Evolutionary conservation across 2,888 invertebrate species (phyloP).

Genomic region (Hanleya hanleyi): DNA sequence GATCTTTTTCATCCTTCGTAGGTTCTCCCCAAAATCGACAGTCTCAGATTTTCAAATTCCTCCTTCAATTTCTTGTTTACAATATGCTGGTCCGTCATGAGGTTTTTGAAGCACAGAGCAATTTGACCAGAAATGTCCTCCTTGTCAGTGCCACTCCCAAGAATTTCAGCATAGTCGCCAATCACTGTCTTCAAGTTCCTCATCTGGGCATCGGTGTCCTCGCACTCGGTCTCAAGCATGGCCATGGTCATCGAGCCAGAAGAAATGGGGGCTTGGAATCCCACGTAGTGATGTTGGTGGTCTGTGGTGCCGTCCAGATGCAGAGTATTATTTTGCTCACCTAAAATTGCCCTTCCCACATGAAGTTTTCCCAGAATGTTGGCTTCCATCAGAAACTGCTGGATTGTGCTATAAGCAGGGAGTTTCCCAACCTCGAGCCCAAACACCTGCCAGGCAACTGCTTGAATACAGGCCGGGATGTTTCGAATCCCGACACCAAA

Average conservation of each 20-base stretch:
- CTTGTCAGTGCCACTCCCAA: not conserved
- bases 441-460: not conserved
- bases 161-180: not conserved
- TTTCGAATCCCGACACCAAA: not conserved
- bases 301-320: not conserved
- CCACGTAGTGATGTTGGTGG: not conserved
- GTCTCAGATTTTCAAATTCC: not conserved
- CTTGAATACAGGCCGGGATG: not conserved
- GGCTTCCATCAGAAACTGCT: not conserved
- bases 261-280: not conserved
- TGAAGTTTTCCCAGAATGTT: not conserved
- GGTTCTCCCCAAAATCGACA: not conserved
- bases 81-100: constrained; percentile 4
- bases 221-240: not conserved
- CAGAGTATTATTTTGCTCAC: not conserved
- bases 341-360: not conserved
- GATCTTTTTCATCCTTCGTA: not conserved
- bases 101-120: not conserved
- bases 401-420: not conserved
- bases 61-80: not conserved
- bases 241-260: not conserved
- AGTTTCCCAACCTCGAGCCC: not conserved
- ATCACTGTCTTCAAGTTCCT: not conserved
- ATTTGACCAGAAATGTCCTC: not conserved
- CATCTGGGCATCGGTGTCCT: not conserved